Percentiles rank a stretch among this genome's conserved stretches.
Conservation (phyloP, 2,113 vertebrate species). For the Chauna torquata region DNA sequence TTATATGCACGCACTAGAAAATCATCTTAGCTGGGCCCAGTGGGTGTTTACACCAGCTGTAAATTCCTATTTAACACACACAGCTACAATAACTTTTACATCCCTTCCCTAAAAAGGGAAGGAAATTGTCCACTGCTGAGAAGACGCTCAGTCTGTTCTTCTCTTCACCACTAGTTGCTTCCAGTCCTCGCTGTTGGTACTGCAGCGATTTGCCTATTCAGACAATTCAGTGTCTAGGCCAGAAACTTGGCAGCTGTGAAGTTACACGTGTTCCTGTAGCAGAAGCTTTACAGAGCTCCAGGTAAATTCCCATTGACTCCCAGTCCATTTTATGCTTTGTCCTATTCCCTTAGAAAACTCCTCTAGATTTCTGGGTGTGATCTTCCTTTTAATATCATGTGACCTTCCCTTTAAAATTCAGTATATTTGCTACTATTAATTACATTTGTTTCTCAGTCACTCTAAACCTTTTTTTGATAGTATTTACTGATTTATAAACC, state of each 20-base stretch:
- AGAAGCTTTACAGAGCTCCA: not conserved
- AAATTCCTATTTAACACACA: not conserved
- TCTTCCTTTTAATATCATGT: not conserved
- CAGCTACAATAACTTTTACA: not conserved
- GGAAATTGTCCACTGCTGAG: not conserved
- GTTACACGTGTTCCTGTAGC: not conserved
- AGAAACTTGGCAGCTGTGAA: not conserved
- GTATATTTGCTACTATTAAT: not conserved
- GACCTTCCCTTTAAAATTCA: not conserved
- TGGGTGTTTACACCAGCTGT: not conserved
- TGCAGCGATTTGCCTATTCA: not conserved
- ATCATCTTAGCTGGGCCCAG: not conserved
- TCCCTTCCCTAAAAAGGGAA: not conserved
- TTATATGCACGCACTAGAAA: not conserved
- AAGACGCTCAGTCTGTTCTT: not conserved
- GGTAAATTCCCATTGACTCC: not conserved
- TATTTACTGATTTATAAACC: not conserved
- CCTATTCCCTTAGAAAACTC: not conserved
- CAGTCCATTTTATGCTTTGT: not conserved
- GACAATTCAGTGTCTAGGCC: not conserved
- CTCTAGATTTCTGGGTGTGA: not conserved
- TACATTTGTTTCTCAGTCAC: not conserved
- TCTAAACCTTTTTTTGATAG: not conserved
- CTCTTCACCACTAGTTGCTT: not conserved
- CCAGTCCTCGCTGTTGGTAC: not conserved